Conservation (phyloP, 2,888 invertebrate genomes). For the Tethea ocularis region DNA sequence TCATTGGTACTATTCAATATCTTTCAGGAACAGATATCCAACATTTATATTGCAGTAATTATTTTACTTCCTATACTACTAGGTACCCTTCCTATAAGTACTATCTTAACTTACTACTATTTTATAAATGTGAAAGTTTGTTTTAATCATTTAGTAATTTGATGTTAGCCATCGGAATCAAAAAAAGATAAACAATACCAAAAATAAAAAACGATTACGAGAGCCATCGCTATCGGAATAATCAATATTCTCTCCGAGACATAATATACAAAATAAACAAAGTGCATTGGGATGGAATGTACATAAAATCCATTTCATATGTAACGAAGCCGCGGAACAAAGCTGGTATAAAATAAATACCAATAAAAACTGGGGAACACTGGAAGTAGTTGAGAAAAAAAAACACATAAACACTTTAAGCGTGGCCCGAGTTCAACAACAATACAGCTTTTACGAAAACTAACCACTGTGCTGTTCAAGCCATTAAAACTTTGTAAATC, state of each 20-base stretch:
- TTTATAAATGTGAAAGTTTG: too few relatives aligned
- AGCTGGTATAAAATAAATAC: conserved; percentile 3
- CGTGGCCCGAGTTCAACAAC: conserved; percentile 22
- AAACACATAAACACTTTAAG: conserved; percentile 31
- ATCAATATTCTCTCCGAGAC: too few relatives aligned
- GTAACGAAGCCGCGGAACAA: neutral
- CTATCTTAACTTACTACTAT: too few relatives aligned
- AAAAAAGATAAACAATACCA: too few relatives aligned
- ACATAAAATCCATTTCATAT: neutral
- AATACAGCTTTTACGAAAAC: conserved; percentile 44
- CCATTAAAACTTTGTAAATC: conserved; percentile 52
- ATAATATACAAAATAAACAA: too few relatives aligned
- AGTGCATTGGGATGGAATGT: too few relatives aligned
- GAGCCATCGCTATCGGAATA: too few relatives aligned
- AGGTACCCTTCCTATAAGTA: too few relatives aligned
- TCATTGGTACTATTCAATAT: neutral
- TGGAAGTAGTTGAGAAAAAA: conserved; percentile 18
- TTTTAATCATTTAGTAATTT: too few relatives aligned
- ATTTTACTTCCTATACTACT: too few relatives aligned
- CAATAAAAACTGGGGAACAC: conserved; percentile 28
- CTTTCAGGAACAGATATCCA: neutral
- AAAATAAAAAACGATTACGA: too few relatives aligned
- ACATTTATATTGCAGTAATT: neutral
- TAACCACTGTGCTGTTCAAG: conserved; percentile 34
- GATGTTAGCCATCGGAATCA: too few relatives aligned